phyloP scores from a whole-genome alignment of 2,113 vertebrate genomes.

The Bos javanicus region DNA sequence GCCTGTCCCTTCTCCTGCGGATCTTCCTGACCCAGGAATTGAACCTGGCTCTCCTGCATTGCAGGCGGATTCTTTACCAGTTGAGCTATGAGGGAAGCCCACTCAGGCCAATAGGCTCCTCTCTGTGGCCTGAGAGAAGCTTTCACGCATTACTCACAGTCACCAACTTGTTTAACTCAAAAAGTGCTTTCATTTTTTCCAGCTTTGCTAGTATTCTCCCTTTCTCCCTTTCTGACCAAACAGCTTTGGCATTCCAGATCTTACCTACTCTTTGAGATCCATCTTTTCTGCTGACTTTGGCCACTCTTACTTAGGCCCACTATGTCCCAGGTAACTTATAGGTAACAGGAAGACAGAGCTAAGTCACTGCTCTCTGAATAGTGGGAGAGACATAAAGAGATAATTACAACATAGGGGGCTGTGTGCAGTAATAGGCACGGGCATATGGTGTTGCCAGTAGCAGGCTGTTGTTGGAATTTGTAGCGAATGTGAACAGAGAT shows the following conservation, averaged over 20 bases:
- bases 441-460: neutral
- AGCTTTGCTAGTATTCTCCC: neutral
- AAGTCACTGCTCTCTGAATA: neutral
- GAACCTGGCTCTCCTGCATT: neutral
- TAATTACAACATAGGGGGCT: neutral
- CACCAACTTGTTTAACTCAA: neutral
- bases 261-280: neutral
- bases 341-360: neutral
- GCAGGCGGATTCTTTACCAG: neutral
- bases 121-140: neutral
- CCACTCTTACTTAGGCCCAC: too few species aligned
- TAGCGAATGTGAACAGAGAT: neutral
- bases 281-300: neutral
- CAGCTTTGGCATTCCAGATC: neutral
- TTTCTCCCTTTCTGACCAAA: neutral
- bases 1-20: neutral
- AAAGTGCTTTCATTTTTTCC: neutral
- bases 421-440: neutral
- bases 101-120: neutral
- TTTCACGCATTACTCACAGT: neutral
- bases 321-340: neutral
- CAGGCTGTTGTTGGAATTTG: neutral
- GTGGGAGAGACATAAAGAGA: neutral
- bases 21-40: accelerated
- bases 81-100: neutral